A percentile compares a stretch with the other conserved stretches of the same genome.
Conservation (phyloP, 2,888 invertebrate species). For the Netelia inedita region DNA sequence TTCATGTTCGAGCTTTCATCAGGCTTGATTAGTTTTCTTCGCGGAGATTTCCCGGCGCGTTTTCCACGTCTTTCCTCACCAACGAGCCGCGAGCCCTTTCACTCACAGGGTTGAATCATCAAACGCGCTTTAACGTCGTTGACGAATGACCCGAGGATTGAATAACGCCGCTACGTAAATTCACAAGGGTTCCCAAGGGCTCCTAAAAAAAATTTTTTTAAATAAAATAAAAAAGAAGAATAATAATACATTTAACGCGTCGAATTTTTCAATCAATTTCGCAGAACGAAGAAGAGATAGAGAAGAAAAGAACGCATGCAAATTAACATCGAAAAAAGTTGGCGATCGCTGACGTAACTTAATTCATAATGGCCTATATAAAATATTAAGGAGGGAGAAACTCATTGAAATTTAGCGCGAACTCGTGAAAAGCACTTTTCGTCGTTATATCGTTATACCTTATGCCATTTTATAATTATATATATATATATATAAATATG, state of each 20-base stretch:
- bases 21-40: slow-evolving; percentile 72
- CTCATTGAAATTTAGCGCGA: slow-evolving; percentile 27
- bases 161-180: not conserved
- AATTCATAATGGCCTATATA: slow-evolving; percentile 1
- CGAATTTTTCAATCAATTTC: too few species aligned
- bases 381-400: slow-evolving; percentile 10
- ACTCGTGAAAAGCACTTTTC: slow-evolving; percentile 26
- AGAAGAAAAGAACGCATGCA: too few species aligned
- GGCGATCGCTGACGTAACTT: not conserved
- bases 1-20: slow-evolving; percentile 73
- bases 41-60: slow-evolving; percentile 43
- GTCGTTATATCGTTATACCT: not conserved
- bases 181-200: too few species aligned
- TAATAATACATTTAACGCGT: too few species aligned
- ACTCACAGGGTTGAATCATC: slow-evolving; percentile 4
- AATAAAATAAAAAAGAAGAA: too few species aligned
- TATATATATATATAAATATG: not conserved
- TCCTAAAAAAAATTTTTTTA: too few species aligned
- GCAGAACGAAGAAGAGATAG: too few species aligned
- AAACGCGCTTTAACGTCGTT: slow-evolving; percentile 22
- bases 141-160: not conserved
- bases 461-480: not conserved
- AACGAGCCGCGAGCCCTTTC: not conserved
- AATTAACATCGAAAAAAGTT: slow-evolving; percentile 2
- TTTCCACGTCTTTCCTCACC: slow-evolving; percentile 25